Base-by-base conservation (phyloP, 1,140 invertebrate genomes). In the Sogatella furcifera region DNA sequence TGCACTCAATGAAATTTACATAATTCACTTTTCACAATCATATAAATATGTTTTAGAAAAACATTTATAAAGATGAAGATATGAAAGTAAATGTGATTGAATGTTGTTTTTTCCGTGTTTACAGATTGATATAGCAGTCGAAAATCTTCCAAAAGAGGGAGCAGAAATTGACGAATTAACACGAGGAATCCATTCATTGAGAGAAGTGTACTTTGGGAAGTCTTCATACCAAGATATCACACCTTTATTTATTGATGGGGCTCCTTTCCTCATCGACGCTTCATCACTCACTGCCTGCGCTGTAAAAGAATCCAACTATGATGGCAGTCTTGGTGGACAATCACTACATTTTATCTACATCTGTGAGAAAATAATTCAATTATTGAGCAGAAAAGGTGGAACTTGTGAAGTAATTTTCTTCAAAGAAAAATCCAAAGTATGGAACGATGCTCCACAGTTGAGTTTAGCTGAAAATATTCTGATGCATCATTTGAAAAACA, bases 281-380 rank as follows among this genome's bases (percentile, higher is more conserved):
- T 55, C 57, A 13, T 54, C 52, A 8, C 17, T 62, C n/a, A 22
- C 59, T 9, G 15, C 52, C 21, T 17, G 52, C 41, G 31, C 49
- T 13, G 19, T 62, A n/a, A 52, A 38, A 53, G 34, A 59, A 44
- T 22, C n/a, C 8, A 55, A 59, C 24, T 62, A 59, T 34, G 9
- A 42, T 17, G 4, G 13, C 15, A 11, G 38, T 17, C 38, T 24
- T 34, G 61, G 57, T 44, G 57, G 61, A n/a, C 61, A 62, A 59
- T 2, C 55, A 15, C 22, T 62, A 2, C 61, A 62, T 42, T 59
- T 59, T 2, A 57, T 60, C 31, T 62, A 62, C 42, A 31, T 62
- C 6, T 59, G 56, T 55, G 61, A 62, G 54, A 42, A 53, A 17
- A 31, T 46, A 1, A 52, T 62, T 31, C 24, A 55, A 28, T 24